Evolutionary conservation across 2,888 invertebrate species (phyloP).

Genomic region (Idaea dimidiata): DNA sequence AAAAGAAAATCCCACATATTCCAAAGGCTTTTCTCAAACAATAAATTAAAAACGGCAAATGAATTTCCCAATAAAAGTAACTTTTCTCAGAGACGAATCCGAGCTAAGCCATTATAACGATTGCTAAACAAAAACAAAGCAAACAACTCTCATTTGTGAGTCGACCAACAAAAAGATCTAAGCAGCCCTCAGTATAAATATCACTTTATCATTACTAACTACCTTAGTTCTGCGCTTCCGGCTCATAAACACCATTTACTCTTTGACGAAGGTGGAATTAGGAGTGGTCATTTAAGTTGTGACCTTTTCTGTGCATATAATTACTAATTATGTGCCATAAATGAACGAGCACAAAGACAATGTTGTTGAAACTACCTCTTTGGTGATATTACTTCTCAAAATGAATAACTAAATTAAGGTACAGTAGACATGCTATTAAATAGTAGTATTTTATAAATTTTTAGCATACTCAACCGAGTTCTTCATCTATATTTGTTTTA

Average conservation of each 20-base stretch:
- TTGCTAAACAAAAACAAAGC: neutral
- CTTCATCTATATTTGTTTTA: too few species aligned
- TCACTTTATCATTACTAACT: neutral
- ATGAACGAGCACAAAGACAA: too few species aligned
- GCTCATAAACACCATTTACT: conserved; percentile 13
- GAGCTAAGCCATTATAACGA: neutral
- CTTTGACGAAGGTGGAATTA: conserved; percentile 17
- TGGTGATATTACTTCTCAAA: too few species aligned
- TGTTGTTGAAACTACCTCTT: too few species aligned
- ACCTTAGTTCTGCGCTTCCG: neutral
- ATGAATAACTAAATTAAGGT: too few species aligned
- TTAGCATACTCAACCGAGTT: too few species aligned
- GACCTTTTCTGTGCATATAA: neutral
- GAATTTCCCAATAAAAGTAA: neutral
- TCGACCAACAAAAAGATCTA: neutral
- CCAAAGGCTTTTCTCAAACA: too few species aligned
- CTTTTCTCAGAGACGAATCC: neutral
- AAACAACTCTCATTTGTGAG: neutral
- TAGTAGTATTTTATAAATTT: too few species aligned
- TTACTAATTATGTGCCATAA: too few species aligned
- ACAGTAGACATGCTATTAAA: too few species aligned
- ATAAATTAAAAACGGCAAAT: neutral
- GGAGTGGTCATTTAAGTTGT: conserved; percentile 19
- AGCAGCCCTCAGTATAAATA: neutral
- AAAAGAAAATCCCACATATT: neutral